A percentile compares a stretch with the other conserved stretches of the same genome.
These are phyloP conservation scores for Mythimna vitellina DNA, from an alignment of 2,888 invertebrate species.

Conservation along the genomic window DNA sequence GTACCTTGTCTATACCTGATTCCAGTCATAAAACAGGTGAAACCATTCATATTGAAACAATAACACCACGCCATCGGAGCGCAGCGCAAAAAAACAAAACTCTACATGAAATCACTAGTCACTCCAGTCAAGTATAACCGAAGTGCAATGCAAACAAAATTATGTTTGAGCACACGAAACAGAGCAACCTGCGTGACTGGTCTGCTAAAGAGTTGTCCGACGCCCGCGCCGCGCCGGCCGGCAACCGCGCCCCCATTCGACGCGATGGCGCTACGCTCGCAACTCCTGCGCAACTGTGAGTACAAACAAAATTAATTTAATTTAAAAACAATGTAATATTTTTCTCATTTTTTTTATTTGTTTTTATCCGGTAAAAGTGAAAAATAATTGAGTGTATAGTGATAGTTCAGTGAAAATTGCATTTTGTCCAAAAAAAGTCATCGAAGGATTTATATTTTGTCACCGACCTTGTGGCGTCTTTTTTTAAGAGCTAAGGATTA, in stretches of 20 bases:
- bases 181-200: conserved; percentile 83
- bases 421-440: neutral
- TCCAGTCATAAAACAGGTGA: conserved; percentile 3
- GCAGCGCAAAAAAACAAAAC: neutral
- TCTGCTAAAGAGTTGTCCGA: conserved; percentile 72
- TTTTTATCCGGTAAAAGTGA: neutral
- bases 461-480: conserved; percentile 45
- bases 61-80: neutral
- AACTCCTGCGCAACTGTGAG: conserved; percentile 87
- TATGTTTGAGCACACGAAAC: conserved; percentile 68
- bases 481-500: conserved; percentile 33
- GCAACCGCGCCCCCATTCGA: conserved; percentile 81
- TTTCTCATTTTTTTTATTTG: neutral
- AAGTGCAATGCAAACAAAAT: conserved; percentile 66
- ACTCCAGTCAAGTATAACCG: conserved; percentile 43
- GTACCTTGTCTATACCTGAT: neutral
- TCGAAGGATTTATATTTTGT: conserved; percentile 13
- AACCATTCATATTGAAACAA: neutral
- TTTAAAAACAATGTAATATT: neutral
- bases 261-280: conserved; percentile 85
- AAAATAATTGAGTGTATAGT: neutral
- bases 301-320: conserved; percentile 39
- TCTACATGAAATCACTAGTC: neutral
- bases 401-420: neutral
- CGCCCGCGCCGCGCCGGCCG: conserved; percentile 61